Evolutionary conservation across 2,888 invertebrate genomes (phyloP).

Genomic region (Mesorhabditis spiculigera): DNA sequence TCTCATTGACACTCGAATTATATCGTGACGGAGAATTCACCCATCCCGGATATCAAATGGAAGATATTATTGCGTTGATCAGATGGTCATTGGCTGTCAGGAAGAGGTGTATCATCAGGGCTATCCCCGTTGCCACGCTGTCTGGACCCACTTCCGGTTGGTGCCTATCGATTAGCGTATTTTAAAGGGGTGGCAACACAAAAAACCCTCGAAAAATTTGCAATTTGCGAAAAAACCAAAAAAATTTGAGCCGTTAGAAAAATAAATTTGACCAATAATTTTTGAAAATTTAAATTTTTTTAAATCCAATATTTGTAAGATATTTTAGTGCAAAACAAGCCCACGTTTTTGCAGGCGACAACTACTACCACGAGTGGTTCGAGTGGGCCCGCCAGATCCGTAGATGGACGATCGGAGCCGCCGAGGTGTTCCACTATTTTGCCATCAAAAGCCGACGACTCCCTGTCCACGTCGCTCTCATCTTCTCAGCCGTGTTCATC

Average conservation of each 20-base stretch:
- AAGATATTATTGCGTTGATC: conserved; percentile 26
- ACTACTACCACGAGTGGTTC: conserved; percentile 18
- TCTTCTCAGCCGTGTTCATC: conserved; percentile 21
- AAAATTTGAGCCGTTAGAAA: background rate
- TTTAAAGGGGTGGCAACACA: no score
- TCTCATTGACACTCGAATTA: conserved; percentile 15
- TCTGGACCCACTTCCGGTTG: conserved; percentile 18
- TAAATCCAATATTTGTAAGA: no score
- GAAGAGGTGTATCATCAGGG: conserved; percentile 17
- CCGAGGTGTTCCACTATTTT: conserved; percentile 32
- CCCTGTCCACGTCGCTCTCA: conserved; percentile 17
- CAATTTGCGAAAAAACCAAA: background rate
- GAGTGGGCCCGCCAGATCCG: conserved; percentile 34
- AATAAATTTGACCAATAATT: background rate
- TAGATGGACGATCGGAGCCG: conserved; percentile 29
- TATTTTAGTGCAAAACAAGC: no score
- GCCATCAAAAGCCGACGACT: conserved; percentile 19
- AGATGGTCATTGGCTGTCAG: conserved; percentile 29
- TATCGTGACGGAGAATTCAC: conserved; percentile 6
- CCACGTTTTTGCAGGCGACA: conserved; percentile 10
- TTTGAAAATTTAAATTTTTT: no score
- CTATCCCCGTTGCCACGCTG: conserved; percentile 27
- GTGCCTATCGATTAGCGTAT: no score
- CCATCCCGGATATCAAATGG: conserved; percentile 18
- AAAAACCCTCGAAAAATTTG: background rate